Conservation (phyloP, 2,888 invertebrate genomes). For the Tortricodes alternella region DNA sequence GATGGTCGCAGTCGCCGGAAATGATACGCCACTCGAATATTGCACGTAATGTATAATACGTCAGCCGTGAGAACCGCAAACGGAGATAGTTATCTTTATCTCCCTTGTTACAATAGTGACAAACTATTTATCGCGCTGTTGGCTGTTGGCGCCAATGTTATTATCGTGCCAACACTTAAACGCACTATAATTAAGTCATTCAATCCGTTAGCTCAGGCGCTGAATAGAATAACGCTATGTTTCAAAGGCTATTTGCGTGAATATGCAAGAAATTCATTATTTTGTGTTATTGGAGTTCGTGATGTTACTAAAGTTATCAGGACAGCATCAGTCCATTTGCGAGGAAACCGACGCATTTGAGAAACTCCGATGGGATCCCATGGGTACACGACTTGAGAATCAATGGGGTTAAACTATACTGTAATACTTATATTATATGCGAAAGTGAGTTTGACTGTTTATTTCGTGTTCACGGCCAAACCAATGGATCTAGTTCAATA, state of each 20-base stretch:
- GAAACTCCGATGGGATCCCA: background rate
- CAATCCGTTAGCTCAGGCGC: slow-evolving; percentile 7
- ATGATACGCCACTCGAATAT: slow-evolving; percentile 53
- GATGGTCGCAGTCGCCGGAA: slow-evolving; percentile 55
- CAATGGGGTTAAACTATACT: slow-evolving; percentile 5
- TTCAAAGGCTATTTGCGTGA: background rate
- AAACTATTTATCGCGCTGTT: slow-evolving; percentile 63
- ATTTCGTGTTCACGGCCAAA: no score
- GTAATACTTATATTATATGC: no score
- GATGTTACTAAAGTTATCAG: slow-evolving; percentile 11
- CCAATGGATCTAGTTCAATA: no score
- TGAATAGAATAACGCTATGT: background rate
- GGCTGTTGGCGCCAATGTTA: slow-evolving; percentile 50
- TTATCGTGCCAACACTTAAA: slow-evolving; percentile 39
- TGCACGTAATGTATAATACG: slow-evolving; percentile 34
- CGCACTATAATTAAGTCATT: slow-evolving; percentile 18
- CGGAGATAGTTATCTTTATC: slow-evolving; percentile 60
- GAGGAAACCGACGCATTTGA: slow-evolving; percentile 10
- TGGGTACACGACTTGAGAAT: background rate
- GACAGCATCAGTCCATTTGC: slow-evolving; percentile 17
- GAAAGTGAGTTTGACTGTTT: no score
- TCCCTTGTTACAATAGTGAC: slow-evolving; percentile 60
- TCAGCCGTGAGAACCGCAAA: slow-evolving; percentile 62
- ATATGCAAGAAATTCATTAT: slow-evolving; percentile 9
- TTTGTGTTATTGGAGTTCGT: slow-evolving; percentile 12